Percentiles rank a stretch among this genome's conserved stretches.
Evolutionary conservation across 2,113 vertebrate species (phyloP).

Genomic region (Tichodroma muraria): DNA sequence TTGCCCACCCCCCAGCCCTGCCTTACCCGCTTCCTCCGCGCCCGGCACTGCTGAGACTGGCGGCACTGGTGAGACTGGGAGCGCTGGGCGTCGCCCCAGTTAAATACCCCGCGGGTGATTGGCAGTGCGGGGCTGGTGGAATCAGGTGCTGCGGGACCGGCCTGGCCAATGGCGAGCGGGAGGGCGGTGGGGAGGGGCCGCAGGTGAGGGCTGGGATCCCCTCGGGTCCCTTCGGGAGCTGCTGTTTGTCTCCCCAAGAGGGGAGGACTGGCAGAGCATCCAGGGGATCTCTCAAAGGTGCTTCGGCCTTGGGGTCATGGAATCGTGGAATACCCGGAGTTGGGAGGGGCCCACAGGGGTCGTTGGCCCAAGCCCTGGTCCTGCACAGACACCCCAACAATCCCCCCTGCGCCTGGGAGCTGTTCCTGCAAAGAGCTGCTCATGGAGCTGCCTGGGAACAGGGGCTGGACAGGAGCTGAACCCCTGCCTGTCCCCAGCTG

Average conservation of each 20-base stretch:
- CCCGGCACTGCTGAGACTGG: background rate
- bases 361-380: background rate
- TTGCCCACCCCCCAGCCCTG: background rate
- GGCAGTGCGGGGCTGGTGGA: background rate
- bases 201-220: background rate
- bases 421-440: background rate
- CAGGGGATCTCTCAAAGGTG: accelerated
- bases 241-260: background rate
- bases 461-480: background rate
- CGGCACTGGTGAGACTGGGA: accelerated
- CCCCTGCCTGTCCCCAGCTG: background rate
- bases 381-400: background rate
- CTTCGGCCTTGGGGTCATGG: too few species aligned
- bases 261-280: accelerated
- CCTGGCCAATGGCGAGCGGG: background rate
- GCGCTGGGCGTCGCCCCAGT: accelerated
- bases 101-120: background rate
- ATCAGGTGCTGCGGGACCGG: background rate
- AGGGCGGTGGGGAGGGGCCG: background rate
- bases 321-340: accelerated
- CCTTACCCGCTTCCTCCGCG: background rate
- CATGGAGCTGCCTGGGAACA: background rate
- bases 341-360: background rate
- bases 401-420: background rate
- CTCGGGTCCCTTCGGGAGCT: background rate